A percentile compares a stretch with the other conserved stretches of the same genome.
Conservation (phyloP, 2,888 invertebrate genomes). For the Mellilla xanthometata region DNA sequence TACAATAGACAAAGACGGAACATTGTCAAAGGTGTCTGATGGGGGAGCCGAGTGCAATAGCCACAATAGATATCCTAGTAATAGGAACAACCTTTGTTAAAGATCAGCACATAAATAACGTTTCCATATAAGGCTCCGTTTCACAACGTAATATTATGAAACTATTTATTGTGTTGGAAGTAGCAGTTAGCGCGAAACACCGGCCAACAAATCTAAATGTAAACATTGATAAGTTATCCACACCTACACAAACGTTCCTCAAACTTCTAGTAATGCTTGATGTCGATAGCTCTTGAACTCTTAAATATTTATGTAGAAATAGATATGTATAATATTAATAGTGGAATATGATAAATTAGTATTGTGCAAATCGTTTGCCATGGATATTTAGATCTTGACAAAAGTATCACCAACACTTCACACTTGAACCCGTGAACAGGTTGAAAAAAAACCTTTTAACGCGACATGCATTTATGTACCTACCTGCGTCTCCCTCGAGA, state of each 20-base stretch:
- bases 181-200: conserved; percentile 3
- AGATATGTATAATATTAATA: too few relatives aligned
- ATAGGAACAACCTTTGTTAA: conserved; percentile 17
- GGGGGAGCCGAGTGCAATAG: conserved; percentile 44
- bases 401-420: conserved; percentile 17
- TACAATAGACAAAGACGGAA: conserved; percentile 49
- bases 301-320: background rate
- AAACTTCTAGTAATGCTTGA: conserved; percentile 1
- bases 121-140: too few relatives aligned
- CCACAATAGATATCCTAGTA: conserved; percentile 29
- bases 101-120: conserved; percentile 12
- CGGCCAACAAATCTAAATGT: background rate
- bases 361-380: conserved; percentile 1
- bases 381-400: background rate
- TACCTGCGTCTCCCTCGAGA: conserved; percentile 62
- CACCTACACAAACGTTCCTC: conserved; percentile 2
- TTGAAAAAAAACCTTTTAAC: conserved; percentile 50
- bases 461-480: conserved; percentile 50
- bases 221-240: conserved; percentile 16
- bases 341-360: background rate
- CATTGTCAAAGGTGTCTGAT: conserved; percentile 52
- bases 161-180: too few relatives aligned
- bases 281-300: conserved; percentile 1
- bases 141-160: too few relatives aligned
- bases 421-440: conserved; percentile 48